Evolutionary conservation across 2,797 vertebrate genomes (phyloP).

Genomic region (Pseudomugil gertrudae): DNA sequence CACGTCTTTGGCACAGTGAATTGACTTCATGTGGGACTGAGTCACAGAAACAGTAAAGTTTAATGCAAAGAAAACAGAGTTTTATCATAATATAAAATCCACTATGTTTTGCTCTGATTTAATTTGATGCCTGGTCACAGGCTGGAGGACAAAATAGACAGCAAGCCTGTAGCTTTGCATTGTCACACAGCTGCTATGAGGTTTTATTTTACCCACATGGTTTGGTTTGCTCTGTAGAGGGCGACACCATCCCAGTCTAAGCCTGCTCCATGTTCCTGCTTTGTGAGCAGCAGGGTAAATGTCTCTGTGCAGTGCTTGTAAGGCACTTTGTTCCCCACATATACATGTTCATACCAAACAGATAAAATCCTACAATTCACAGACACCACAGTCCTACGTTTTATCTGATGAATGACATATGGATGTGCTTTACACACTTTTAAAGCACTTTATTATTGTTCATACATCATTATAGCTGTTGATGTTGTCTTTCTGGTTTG

Average conservation of each 20-base stretch:
- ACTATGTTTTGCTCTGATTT: not conserved
- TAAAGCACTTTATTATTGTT: not conserved
- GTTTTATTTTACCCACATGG: not conserved
- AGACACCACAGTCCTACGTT: not conserved
- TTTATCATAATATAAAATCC: not conserved
- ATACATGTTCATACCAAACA: not conserved
- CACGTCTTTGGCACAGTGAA: not conserved
- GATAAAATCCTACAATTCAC: not conserved
- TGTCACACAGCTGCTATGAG: not conserved
- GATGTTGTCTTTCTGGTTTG: accelerated
- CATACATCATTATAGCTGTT: not conserved
- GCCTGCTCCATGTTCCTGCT: not conserved
- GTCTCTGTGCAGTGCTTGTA: not conserved
- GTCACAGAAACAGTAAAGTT: not conserved
- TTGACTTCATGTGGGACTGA: not conserved
- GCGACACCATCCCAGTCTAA: conserved; percentile 28
- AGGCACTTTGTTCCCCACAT: not conserved
- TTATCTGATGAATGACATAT: not conserved
- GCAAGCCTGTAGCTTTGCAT: not conserved
- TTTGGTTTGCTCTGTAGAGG: conserved; percentile 53
- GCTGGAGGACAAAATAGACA: not conserved
- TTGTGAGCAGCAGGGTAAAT: conserved; percentile 18
- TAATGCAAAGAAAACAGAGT: not conserved
- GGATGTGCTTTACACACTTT: not conserved
- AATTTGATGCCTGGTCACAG: not conserved